Evolutionary conservation across 2,888 invertebrate species (phyloP).

Genomic region (Liopterus haemorrhoidalis): DNA sequence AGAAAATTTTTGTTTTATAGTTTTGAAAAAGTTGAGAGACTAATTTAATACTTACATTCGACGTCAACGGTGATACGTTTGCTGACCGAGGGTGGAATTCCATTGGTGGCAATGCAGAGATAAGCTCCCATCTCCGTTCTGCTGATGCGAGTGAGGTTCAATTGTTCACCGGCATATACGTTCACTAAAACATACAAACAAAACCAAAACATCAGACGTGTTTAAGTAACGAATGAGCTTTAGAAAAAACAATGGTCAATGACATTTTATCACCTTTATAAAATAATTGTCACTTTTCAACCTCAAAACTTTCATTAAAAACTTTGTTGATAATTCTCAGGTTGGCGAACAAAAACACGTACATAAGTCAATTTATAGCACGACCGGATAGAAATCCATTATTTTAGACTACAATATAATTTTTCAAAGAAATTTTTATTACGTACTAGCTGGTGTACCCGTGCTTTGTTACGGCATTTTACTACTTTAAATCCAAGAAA

Average conservation of each 20-base stretch:
- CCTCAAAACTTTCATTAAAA: too few species aligned
- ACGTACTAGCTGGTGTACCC: too few species aligned
- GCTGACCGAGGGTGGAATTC: constrained; percentile 85
- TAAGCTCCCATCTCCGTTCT: constrained; percentile 84
- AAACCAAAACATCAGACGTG: constrained; percentile 34
- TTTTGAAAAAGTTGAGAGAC: neutral
- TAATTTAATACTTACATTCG: constrained; percentile 64
- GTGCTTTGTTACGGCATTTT: too few species aligned
- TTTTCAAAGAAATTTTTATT: too few species aligned
- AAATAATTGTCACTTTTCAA: too few species aligned
- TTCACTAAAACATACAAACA: constrained; percentile 58
- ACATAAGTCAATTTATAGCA: too few species aligned
- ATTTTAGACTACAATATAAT: too few species aligned
- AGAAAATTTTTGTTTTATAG: neutral
- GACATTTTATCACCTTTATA: too few species aligned
- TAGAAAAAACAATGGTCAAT: constrained; percentile 4
- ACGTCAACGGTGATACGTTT: constrained; percentile 88
- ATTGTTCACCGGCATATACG: constrained; percentile 76
- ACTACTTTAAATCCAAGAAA: too few species aligned
- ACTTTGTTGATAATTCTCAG: too few species aligned
- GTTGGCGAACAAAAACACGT: too few species aligned
- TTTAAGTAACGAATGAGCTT: constrained; percentile 23
- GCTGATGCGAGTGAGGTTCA: constrained; percentile 80
- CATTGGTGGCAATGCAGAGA: constrained; percentile 78
- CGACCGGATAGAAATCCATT: too few species aligned